A percentile compares a stretch with the other conserved stretches of the same genome.
Evolutionary conservation across 2,797 vertebrate genomes (phyloP).

Genomic region (Tauraco hartlaubi): DNA sequence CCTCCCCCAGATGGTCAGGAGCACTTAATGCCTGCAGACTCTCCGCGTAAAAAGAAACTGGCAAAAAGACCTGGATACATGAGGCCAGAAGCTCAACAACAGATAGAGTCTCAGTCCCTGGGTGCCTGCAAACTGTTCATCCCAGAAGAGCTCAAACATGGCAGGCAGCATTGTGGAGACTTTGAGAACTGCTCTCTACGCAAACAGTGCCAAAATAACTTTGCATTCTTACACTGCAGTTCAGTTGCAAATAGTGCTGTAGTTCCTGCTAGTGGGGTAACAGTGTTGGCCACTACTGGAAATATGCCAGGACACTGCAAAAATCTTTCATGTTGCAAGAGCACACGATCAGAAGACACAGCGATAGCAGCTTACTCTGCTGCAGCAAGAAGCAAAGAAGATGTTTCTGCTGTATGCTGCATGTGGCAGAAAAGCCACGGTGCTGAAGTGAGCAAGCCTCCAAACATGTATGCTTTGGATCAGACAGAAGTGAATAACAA

Average conservation of each 20-base stretch:
- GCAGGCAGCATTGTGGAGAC: background rate
- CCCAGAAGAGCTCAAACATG: background rate
- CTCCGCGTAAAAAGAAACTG: slow-evolving; percentile 78
- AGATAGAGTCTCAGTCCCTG: slow-evolving; percentile 36
- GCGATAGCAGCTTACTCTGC: background rate
- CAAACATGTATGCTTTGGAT: background rate
- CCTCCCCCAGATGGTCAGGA: slow-evolving; percentile 51
- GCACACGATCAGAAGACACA: background rate
- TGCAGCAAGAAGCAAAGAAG: background rate
- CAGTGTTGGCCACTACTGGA: rapidly evolving
- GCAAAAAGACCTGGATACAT: slow-evolving; percentile 85
- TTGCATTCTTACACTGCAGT: background rate
- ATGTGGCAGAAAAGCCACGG: rapidly evolving
- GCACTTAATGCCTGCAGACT: slow-evolving; percentile 47
- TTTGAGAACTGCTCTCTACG: background rate
- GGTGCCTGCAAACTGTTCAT: background rate
- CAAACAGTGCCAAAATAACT: background rate
- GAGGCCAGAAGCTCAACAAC: slow-evolving; percentile 77
- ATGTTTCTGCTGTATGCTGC: background rate
- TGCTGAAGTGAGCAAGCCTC: background rate
- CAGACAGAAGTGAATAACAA: slow-evolving; percentile 27
- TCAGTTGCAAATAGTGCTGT: background rate
- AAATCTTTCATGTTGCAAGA: background rate
- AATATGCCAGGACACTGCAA: background rate
- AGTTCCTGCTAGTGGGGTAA: background rate